Evolutionary conservation across 2,888 invertebrate species (phyloP).

Genomic region (Drosophila parthenogenetica): DNA sequence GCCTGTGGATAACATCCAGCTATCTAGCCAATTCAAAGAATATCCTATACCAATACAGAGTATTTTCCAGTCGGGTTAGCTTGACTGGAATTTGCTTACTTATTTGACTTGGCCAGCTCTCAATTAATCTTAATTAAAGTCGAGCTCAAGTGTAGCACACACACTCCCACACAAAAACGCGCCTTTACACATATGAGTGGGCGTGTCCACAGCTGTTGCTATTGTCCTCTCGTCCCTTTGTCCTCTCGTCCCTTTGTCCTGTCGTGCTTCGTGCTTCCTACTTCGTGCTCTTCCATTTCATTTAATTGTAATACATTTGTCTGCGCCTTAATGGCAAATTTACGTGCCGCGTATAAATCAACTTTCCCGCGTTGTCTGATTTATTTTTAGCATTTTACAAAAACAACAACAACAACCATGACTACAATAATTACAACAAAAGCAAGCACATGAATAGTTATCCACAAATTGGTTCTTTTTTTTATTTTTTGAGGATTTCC

Average conservation of each 20-base stretch:
- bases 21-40: too few species aligned
- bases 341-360: constrained; percentile 74
- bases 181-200: constrained; percentile 41
- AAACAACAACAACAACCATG: constrained; percentile 12
- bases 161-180: not conserved
- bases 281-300: constrained; percentile 58
- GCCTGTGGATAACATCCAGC: too few species aligned
- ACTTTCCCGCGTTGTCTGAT: constrained; percentile 60
- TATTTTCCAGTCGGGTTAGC: too few species aligned
- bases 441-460: constrained; percentile 23
- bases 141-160: constrained; percentile 27
- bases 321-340: constrained; percentile 74
- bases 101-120: constrained; percentile 35
- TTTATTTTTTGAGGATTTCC: not conserved
- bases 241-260: constrained; percentile 3
- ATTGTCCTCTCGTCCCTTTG: constrained; percentile 19
- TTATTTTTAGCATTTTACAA: constrained; percentile 66
- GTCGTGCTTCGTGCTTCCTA: not conserved
- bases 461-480: constrained; percentile 39
- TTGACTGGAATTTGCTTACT: too few species aligned
- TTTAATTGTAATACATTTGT: constrained; percentile 77
- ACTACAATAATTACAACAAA: not conserved
- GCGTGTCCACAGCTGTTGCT: constrained; percentile 64
- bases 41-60: too few species aligned
- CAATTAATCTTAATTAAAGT: constrained; percentile 80